Evolutionary conservation across 2,888 invertebrate species (phyloP), one percentile per base, ranked within the genome.

Genomic region (Marronus borbonicus): DNA sequence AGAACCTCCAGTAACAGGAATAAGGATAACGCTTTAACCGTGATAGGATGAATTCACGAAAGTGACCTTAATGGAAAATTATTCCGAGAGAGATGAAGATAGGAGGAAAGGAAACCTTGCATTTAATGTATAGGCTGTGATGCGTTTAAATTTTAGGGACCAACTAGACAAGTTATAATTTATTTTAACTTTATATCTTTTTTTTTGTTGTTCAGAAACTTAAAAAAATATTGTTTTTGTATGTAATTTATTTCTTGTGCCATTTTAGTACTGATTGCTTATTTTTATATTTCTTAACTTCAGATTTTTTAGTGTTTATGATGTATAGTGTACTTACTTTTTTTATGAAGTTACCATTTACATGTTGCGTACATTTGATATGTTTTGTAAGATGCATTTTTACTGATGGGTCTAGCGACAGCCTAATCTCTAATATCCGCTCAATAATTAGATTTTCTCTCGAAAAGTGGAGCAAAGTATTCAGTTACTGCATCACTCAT

Each of bases 21-120:
- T 91, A 90, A 90, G 90, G 89, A 91, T 91, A 90, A 91, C 89
- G 88, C 89, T 91, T 86, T 91, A 88, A 90, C 91, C 81, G 89
- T 89, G 80, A 90, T 91, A 83, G 90, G 88, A 68, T 88, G 84
- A 88, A 70, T 66, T 76, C 49, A 65, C 65, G 72, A 77, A 79
- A 81, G 83, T 83, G 82, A 78, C 81, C 82, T 83, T 84, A 82
- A 50, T 64, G 64, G 12, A 65, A 74, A 69, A 70, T 79, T 28
- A 28, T 55, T 75, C 66, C 49, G 62, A 75, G 65, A 49, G 36
- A 60, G 44, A 68, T 12, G 68, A 75, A 64, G 50, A 52, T 69
- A 69, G 31, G 36, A 49, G 69, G 31, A 70, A 76, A 76, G 68
- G 28, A 78, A 66, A 68, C 69, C 84, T 85, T 87, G 87, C 88